Base-by-base conservation (phyloP, 2,888 invertebrate species). In the Pocota personata region DNA sequence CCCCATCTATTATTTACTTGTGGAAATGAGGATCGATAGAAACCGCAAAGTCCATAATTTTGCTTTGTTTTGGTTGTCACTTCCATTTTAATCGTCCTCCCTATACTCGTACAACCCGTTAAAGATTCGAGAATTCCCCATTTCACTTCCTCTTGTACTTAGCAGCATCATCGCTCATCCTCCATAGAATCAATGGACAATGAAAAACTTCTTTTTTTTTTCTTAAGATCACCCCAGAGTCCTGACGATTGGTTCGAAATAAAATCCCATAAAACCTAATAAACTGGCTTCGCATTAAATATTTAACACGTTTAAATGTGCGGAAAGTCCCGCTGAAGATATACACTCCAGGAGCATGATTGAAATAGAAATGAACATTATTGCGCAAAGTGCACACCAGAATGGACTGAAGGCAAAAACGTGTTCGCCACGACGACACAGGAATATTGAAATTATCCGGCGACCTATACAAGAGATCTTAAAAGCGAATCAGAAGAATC, bases 301-400 rank as follows among this genome's bases (percentile, higher is more conserved):
- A 75, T 82, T 75, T 67, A 62, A 75, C 48, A 75, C 80, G 60
- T 76, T 62, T 82, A 76, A 75, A 75, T 76, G 76, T 67, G 67
- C 75, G 75, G 67, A 60, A 75, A 69, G 75, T 37, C 52, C 66
- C 35, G 8, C 64, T 14, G 21, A 64, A 71, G 55, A 66, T 37
- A 73, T 60, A 67, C 21, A 55, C 73, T 66, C 43, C 30, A 7
- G 0, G 55, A 37, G 57, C 69, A 58, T 75, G 75, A 75, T 80
- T 71, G 69, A 71, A 82, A 82, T 69, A 82, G 32, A 82, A 76
- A 76, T 76, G 76, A 76, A 71, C 62, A 57, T 62, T 55, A 69
- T 55, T 55, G 60, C n/a, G n/a, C 75, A 67, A 32, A 73, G 66
- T 46, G 35, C n/a, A 27, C 27, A 27, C 30, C 32, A n/a, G 40